Evolutionary conservation across 2,797 vertebrate species (phyloP), one percentile per base, ranked within the genome.

Genomic region (Centroberyx gerrardi): DNA sequence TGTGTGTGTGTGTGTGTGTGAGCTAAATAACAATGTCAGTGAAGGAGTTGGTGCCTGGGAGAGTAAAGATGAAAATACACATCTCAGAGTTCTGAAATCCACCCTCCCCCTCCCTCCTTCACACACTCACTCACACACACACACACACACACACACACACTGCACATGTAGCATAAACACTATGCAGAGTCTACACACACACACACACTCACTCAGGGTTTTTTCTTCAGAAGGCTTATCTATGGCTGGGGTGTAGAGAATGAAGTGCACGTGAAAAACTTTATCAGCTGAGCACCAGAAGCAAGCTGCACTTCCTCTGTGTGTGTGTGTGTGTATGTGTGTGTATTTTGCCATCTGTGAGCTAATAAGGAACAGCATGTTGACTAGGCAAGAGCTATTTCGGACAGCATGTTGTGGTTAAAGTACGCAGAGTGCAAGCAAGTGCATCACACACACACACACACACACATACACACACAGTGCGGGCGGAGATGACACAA

Each of bases 231-330:
- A 71, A 46, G 42, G 55, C 76, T 86, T 82, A 87, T 88, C 82
- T 82, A 51, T 52, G 61, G 80, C 73, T 64, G 56, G 31, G 70
- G 76, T 18, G 83, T 68, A 84, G 55, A 83, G 76, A 71, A 82
- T 78, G 69, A 76, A 78, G 46, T 70, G 76, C 74, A 90, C 74
- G 66, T 78, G 73, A 90, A 85, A 84, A 88, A 68, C 68, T 90
- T 90, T 90, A 92, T 93, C 92, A 92, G 91, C 74, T 52, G 56
- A 70, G 85, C 4, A 82, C 62, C 91, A 90, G 88, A 48, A 88
- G 80, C 53, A 61, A 59, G 18, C 40, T 40, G 62, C 29, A 65
- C 62, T 73, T 72, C 68, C 48, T 70, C 66, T 72, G 51, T 29
- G 51, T 52, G 51, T 52, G 60, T 59, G 69, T 33, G 33, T 52